These are phyloP conservation scores for Zophobas morio DNA, from an alignment of 1,140 invertebrate genomes.

Conservation along the genomic window DNA sequence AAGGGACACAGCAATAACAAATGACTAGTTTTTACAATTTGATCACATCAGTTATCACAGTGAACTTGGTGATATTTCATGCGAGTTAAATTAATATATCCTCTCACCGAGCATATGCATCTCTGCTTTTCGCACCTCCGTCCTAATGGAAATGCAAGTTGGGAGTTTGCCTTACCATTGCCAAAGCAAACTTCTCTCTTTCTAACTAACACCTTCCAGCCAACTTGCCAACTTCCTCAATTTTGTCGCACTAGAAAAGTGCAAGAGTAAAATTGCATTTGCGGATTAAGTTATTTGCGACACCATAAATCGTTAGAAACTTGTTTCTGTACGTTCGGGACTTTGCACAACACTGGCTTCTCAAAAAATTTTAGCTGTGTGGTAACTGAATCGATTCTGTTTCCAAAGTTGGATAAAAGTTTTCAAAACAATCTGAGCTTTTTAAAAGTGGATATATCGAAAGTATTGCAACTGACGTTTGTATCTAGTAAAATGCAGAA, in stretches of 20 bases:
- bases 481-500: not conserved
- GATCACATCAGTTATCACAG: too few species aligned
- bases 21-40: too few species aligned
- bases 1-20: too few species aligned
- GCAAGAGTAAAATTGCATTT: slow-evolving; percentile 33
- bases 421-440: too few species aligned
- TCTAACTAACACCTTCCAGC: not conserved
- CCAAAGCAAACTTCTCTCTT: not conserved
- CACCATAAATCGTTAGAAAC: slow-evolving; percentile 8
- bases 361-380: not conserved
- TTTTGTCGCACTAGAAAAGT: slow-evolving; percentile 24
- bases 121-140: too few species aligned
- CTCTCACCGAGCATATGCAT: too few species aligned
- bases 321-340: not conserved
- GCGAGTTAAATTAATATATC: too few species aligned
- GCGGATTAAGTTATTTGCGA: slow-evolving; percentile 25
- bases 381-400: not conserved
- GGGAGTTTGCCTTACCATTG: too few species aligned
- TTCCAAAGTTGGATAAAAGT: not conserved
- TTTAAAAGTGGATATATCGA: too few species aligned
- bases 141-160: too few species aligned
- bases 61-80: too few species aligned
- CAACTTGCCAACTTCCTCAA: slow-evolving; percentile 13
- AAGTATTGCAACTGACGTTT: not conserved
- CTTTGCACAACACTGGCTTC: not conserved